Evolutionary conservation across 92 coral and sea anemone genomes (phyloP).

Genomic region (Parazoanthus atlanticus): DNA sequence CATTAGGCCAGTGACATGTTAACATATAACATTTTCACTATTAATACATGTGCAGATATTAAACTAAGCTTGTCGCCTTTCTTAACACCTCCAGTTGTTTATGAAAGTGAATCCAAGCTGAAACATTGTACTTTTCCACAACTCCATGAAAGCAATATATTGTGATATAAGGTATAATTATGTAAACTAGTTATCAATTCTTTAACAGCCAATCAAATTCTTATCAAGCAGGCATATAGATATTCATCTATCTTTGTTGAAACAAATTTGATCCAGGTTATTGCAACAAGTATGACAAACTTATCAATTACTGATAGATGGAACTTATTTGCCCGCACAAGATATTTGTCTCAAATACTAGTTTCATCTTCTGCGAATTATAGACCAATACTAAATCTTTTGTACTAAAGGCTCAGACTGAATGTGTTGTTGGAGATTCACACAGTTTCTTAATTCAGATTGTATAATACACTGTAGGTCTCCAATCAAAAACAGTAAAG

Average conservation of each 20-base stretch:
- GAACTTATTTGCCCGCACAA: background rate
- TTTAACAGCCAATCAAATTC: background rate
- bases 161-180: background rate
- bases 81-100: constrained; percentile 37
- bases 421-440: too few species aligned
- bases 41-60: constrained; percentile 31
- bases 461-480: background rate
- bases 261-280: background rate
- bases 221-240: background rate
- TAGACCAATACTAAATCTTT: too few species aligned
- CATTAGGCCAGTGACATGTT: constrained; percentile 49
- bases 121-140: background rate
- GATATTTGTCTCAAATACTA: background rate
- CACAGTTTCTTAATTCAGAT: too few species aligned
- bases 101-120: constrained; percentile 51
- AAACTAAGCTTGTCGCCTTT: constrained; percentile 48
- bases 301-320: background rate
- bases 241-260: too few species aligned
- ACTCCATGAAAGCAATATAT: too few species aligned
- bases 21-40: constrained; percentile 27
- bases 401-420: too few species aligned
- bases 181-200: background rate
- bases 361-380: background rate
- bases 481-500: too few species aligned
- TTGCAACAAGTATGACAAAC: background rate